phyloP scores from a whole-genome alignment of 1,140 invertebrate species.

The Aphaenogaster ashmeadi region DNA sequence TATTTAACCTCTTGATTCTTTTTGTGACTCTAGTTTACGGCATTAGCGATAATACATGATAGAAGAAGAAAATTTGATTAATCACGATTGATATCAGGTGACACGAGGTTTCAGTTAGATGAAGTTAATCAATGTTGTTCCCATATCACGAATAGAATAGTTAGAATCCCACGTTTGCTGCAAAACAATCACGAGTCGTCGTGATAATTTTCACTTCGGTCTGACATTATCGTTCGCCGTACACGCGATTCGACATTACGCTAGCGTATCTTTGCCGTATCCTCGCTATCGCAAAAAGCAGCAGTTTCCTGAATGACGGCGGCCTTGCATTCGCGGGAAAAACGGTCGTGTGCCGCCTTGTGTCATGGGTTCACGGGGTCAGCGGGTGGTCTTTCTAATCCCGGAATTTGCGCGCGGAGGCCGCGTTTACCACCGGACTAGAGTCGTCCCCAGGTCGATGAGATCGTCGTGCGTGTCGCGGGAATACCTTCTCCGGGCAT shows the following conservation, averaged over 20 bases:
- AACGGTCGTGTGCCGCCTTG: background rate
- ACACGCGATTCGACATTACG: background rate
- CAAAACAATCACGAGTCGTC: background rate
- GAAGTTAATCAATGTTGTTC: background rate
- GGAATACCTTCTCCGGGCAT: constrained; percentile 57
- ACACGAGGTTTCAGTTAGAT: background rate
- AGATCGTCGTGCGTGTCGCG: background rate
- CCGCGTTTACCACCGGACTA: too few species aligned
- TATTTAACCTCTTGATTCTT: background rate
- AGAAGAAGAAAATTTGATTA: background rate
- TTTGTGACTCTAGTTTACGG: background rate
- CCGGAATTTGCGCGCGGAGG: background rate
- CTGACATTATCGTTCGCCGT: background rate
- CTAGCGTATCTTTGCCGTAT: background rate
- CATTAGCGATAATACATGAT: background rate
- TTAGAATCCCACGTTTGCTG: background rate
- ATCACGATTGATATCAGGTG: background rate
- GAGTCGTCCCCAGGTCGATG: background rate
- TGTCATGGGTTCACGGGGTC: constrained; percentile 44
- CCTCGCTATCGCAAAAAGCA: background rate
- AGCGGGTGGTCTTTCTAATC: constrained; percentile 43
- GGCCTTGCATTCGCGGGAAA: background rate
- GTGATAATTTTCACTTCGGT: background rate
- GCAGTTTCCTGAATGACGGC: background rate
- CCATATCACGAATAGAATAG: background rate